phyloP scores from a whole-genome alignment of 64 coral and sea anemone species.

The Platygyra sinensis region DNA sequence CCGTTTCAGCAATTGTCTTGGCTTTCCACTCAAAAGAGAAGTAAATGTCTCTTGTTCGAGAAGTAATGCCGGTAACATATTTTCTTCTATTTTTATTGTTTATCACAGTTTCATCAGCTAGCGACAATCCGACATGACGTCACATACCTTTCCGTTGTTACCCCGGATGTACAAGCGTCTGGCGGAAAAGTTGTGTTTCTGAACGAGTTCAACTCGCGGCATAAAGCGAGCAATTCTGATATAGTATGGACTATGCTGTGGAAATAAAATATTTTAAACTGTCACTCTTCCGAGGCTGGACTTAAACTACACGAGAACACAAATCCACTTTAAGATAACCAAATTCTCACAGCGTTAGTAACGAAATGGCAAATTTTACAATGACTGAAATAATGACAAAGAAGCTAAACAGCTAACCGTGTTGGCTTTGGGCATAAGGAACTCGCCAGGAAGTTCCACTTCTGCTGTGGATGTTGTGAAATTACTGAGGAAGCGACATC shows the following conservation, averaged over 20 bases:
- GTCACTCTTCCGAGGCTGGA: background rate
- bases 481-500: conserved; percentile 96
- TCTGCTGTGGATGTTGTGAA: conserved; percentile 96
- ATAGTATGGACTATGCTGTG: conserved; percentile 95
- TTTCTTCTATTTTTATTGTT: background rate
- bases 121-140: background rate
- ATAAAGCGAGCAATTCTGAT: conserved; percentile 97
- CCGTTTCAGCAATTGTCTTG: no score
- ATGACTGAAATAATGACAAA: no score
- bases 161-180: conserved; percentile 92
- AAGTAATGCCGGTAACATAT: no score
- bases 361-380: no score
- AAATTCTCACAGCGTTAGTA: no score
- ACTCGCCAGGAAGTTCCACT: conserved; percentile 97
- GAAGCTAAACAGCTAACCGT: conserved; percentile 64
- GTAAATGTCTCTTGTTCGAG: no score
- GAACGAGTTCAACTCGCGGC: conserved; percentile 98
- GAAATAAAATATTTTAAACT: background rate
- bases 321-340: no score
- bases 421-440: conserved; percentile 96
- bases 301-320: background rate
- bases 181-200: conserved; percentile 98
- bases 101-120: background rate
- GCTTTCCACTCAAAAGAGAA: no score
- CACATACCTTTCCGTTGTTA: conserved; percentile 94